Evolutionary conservation across 2,797 vertebrate genomes (phyloP), one percentile per base, ranked within the genome.

Genomic region (Periophthalmus magnuspinnatus): DNA sequence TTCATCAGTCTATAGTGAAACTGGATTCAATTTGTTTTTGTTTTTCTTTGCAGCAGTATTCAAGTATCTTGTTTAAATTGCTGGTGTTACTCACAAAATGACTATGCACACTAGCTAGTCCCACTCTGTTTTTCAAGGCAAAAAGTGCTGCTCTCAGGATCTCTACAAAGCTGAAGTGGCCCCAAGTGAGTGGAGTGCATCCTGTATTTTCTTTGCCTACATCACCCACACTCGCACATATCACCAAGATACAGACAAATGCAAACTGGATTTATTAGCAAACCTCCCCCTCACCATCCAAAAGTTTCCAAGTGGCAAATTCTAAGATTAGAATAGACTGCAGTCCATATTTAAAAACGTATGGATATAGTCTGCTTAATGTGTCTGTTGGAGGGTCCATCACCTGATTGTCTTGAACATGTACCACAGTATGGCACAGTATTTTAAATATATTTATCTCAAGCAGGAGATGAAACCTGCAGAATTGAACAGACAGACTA

Each of bases 261-360:
- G 83, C 80, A 82, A 88, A 74, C 81, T 56, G 84, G 70, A 84
- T 88, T 80, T 69, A 88, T 91, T 87, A 88, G 84, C 91, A 89
- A 89, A 88, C 86, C 84, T 54, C 86, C 85, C 86, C 76, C 85
- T 79, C 33, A 21, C 75, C 82, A 68, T 79, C 77, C 74, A 65
- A 82, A 88, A 82, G 70, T 78, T 87, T 85, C 72, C 69, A 86
- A 81, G 56, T 79, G 83, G 70, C 74, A 74, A 73, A 72, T 50
- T 8, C 62, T n/a, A 86, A 76, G 58, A 68, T 69, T 58, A 74
- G 80, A 58, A 70, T 68, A 79, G 74, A 61, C 69, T 70, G 32
- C 5, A 66, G 61, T 59, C 28, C 2, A 45, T 52, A 5, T 54
- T 45, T 64, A 28, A 63, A 13, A 13, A 36, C 0, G 57, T 9